phyloP scores from a whole-genome alignment of 2,113 vertebrate genomes.

The Halcyon malimbica region DNA sequence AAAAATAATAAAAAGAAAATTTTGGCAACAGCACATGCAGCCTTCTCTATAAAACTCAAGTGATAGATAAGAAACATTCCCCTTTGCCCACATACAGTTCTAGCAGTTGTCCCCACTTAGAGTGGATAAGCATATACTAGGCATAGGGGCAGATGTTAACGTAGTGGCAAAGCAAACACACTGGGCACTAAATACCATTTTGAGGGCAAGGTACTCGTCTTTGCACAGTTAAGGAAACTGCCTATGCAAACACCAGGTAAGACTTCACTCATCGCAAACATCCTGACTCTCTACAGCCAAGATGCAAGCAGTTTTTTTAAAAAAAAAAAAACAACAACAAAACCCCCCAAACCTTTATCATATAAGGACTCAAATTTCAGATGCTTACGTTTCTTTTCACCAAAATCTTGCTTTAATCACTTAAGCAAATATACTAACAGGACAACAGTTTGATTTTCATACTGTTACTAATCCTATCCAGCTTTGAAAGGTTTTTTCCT shows the following conservation, averaged over 20 bases:
- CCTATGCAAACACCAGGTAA: not conserved
- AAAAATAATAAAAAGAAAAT: not conserved
- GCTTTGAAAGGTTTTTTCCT: not conserved
- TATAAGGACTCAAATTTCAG: not conserved
- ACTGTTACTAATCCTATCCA: not conserved
- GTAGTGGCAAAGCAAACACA: not conserved
- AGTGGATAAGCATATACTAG: not conserved
- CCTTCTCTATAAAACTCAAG: not conserved
- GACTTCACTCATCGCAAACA: not conserved
- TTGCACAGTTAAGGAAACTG: not conserved
- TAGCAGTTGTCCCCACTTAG: rapidly evolving
- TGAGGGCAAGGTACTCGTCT: not conserved
- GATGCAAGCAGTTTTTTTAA: not conserved
- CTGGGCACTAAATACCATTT: not conserved
- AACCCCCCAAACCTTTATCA: rapidly evolving
- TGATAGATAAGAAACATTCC: rapidly evolving
- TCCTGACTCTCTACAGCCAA: not conserved
- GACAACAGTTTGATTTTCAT: not conserved
- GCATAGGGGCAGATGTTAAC: not conserved
- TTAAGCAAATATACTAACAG: rapidly evolving
- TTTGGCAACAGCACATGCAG: not conserved
- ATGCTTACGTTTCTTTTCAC: not conserved
- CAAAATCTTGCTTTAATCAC: not conserved
- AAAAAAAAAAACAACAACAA: not conserved
- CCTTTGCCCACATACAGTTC: not conserved